Base-by-base conservation (phyloP, 1,140 invertebrate genomes). In the Conus ventricosus region DNA sequence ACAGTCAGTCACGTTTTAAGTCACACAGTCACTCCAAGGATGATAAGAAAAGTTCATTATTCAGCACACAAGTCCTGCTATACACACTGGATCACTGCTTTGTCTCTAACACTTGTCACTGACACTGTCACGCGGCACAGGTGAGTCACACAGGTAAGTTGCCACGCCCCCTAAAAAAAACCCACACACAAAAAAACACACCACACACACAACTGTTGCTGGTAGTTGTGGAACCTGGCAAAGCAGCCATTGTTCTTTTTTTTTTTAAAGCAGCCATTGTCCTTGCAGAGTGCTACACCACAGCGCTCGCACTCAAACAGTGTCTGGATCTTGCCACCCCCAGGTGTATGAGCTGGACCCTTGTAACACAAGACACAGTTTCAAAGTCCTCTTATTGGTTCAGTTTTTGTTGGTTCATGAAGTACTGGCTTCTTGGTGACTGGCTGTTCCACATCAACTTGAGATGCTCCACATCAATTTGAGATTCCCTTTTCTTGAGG, bases 241-340 rank as follows among this genome's bases (percentile, higher is more conserved):
- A 78, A 78, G 27, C 76, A 78, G 17, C 76, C 76, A 23, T 10
- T 25, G 39, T 39, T 39, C 39, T 39, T 39, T 39, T 39, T 39
- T 39, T 39, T 39, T 39, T 39, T 39, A 1, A 39, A 39, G 39
- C 39, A 39, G 39, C 39, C 39, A 39, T 39, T 39, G 39, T 39
- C 3, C 76, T 78, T 78, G 76, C 76, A 78, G 23, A 78, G 76
- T 23, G 76, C 76, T 23, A 5, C 76, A 78, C 76, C 76, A 78
- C 76, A 78, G 15, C 1, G 20, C 27, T 23, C 4, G 25, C 76
- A 78, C 76, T 78, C 76, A 23, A 23, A 78, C 39, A 3, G 76
- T 15, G 25, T 23, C 27, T 78, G 76, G 15, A 78, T 25, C 76
- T 39, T 78, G 76, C n/a, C 25, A 2, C 76, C 76, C 25, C 17